Conservation (phyloP, 2,113 vertebrate genomes). For the Passer montanus region DNA sequence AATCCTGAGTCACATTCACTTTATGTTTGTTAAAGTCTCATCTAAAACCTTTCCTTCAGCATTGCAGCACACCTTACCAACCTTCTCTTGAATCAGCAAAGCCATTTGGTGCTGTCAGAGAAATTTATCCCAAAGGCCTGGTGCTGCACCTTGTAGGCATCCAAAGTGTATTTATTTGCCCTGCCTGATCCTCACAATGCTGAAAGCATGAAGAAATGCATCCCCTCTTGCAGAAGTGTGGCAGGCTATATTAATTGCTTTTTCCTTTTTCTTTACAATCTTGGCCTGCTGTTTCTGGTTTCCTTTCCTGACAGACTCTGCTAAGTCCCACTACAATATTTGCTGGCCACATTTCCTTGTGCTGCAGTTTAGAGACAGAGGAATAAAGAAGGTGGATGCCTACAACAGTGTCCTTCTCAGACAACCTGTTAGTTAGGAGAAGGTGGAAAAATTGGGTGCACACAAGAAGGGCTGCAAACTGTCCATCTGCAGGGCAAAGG, state of each 20-base stretch:
- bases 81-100: neutral
- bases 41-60: neutral
- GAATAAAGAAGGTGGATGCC: neutral
- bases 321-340: neutral
- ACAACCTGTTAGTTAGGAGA: neutral
- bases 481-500: neutral
- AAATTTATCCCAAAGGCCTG: neutral
- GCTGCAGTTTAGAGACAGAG: neutral
- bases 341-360: neutral
- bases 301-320: neutral
- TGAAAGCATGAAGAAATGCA: neutral
- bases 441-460: neutral
- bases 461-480: neutral
- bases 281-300: neutral
- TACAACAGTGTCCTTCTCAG: neutral
- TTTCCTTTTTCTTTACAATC: neutral
- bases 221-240: neutral
- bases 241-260: neutral
- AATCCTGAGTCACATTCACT: neutral
- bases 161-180: neutral
- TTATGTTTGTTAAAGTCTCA: neutral
- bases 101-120: neutral
- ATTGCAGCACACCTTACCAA: neutral
- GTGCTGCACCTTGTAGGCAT: neutral
- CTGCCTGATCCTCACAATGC: accelerated